Evolutionary conservation across 2,113 vertebrate species (phyloP).

Genomic region (Cichladusa arquata): DNA sequence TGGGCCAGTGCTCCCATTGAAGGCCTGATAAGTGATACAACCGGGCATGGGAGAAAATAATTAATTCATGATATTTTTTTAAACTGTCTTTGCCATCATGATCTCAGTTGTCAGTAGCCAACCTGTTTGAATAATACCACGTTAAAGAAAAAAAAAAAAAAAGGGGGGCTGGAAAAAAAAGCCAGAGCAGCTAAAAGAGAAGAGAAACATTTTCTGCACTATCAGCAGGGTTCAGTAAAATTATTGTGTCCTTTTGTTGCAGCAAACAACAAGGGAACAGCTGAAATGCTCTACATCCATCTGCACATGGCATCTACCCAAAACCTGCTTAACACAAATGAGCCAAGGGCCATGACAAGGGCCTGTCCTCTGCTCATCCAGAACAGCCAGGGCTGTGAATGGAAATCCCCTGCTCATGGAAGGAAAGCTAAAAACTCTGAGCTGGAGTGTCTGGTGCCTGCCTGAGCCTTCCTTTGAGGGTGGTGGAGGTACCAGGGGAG

Average conservation of each 20-base stretch:
- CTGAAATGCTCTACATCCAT: constrained; percentile 41
- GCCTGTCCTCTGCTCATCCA: background rate
- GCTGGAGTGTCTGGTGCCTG: background rate
- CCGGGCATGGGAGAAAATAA: constrained; percentile 48
- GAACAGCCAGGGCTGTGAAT: background rate
- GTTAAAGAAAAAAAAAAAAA: background rate
- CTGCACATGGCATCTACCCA: constrained; percentile 46
- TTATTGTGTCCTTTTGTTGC: constrained; percentile 8
- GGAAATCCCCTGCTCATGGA: background rate
- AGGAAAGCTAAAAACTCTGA: background rate
- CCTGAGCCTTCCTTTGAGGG: background rate
- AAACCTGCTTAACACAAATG: background rate
- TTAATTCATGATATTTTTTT: constrained; percentile 71
- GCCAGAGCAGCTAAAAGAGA: background rate
- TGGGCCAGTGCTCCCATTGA: constrained; percentile 54
- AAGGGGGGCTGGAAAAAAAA: background rate
- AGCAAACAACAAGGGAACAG: constrained; percentile 20
- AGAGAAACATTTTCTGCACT: background rate
- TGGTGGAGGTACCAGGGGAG: background rate
- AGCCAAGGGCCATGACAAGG: background rate
- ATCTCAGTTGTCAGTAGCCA: constrained; percentile 50
- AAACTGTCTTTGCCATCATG: constrained; percentile 20
- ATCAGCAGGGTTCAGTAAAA: constrained; percentile 35
- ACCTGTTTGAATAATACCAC: constrained; percentile 30
- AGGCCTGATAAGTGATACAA: constrained; percentile 66